A percentile compares a stretch with the other conserved stretches of the same genome.
phyloP scores from a whole-genome alignment of 2,888 invertebrate species.

The Oscheius sp. region DNA sequence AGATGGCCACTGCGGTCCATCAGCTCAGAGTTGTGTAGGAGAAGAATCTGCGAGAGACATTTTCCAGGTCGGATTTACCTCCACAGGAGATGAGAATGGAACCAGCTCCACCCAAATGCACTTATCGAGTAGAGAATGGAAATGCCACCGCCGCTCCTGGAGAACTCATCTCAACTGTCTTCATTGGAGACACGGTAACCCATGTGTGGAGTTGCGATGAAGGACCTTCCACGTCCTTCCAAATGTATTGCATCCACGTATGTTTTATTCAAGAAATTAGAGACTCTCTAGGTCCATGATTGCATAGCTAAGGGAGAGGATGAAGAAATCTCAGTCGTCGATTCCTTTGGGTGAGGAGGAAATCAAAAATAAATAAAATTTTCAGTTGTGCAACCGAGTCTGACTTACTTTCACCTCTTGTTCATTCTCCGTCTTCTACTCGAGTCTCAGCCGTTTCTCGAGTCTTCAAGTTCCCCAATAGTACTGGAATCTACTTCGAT shows the following conservation, averaged over 20 bases:
- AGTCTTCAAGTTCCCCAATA: slow-evolving; percentile 26
- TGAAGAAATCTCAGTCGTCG: slow-evolving; percentile 11
- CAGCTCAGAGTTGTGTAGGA: background rate
- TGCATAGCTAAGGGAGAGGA: slow-evolving; percentile 5
- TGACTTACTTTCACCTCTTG: slow-evolving; percentile 15
- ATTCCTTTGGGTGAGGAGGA: background rate
- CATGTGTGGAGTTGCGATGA: slow-evolving; percentile 28
- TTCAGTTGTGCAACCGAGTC: slow-evolving; percentile 17
- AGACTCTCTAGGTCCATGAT: slow-evolving; percentile 17
- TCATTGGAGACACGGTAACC: slow-evolving; percentile 25
- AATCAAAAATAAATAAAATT: background rate
- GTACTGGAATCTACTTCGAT: slow-evolving; percentile 10
- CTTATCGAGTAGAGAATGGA: slow-evolving; percentile 23
- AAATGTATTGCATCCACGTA: slow-evolving; percentile 29
- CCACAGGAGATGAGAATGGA: slow-evolving; percentile 18
- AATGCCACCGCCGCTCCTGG: background rate
- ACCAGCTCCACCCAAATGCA: slow-evolving; percentile 17
- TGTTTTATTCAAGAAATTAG: background rate
- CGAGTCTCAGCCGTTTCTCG: slow-evolving; percentile 4
- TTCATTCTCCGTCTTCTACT: background rate
- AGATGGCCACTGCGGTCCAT: background rate
- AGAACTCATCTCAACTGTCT: background rate
- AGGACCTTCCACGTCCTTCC: background rate
- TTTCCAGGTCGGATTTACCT: slow-evolving; percentile 8
- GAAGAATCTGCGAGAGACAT: background rate